Conservation (phyloP, 2,113 vertebrate genomes). For the Corythoichthys intestinalis region DNA sequence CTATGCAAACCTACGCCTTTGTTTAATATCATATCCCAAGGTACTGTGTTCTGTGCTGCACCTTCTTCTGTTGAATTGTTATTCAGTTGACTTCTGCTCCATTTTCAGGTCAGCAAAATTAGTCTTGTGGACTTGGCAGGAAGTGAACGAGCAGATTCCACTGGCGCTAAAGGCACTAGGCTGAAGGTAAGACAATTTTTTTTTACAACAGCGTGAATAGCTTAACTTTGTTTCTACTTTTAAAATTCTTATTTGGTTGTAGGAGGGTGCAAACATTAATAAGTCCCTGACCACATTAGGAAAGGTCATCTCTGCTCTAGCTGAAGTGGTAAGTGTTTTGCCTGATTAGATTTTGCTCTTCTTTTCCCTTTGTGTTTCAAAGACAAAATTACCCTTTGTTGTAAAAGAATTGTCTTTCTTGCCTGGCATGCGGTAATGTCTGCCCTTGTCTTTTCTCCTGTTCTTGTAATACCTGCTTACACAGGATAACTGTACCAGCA, state of each 20-base stretch:
- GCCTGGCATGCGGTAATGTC: constrained; percentile 57
- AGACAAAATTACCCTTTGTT: constrained; percentile 23
- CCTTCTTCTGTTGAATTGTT: too few relatives aligned
- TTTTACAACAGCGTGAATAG: not conserved
- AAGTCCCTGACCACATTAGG: constrained; percentile 97
- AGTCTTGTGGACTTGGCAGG: constrained; percentile 97
- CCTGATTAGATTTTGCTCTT: constrained; percentile 8
- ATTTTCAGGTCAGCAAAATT: constrained; percentile 93
- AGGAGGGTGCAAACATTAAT: constrained; percentile 99
- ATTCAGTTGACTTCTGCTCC: not conserved
- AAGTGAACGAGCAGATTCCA: constrained; percentile 97
- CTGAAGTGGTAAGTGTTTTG: constrained; percentile 90
- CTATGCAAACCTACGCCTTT: too few relatives aligned
- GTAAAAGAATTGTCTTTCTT: constrained; percentile 26
- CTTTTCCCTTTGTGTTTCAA: not conserved
- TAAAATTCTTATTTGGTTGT: constrained; percentile 33
- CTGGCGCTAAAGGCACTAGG: constrained; percentile 94
- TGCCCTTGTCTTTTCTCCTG: constrained; percentile 59
- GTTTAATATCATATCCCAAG: not conserved
- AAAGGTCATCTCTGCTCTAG: constrained; percentile 97
- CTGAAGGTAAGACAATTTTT: constrained; percentile 80
- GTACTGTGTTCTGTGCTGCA: not conserved
- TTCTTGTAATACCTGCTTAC: constrained; percentile 75
- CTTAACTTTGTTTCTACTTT: not conserved
- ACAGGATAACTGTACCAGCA: constrained; percentile 97